A percentile compares a stretch with the other conserved stretches of the same genome.
These are phyloP conservation scores for Cephus rjabovi DNA, from an alignment of 2,888 invertebrate species.

Conservation along the genomic window DNA sequence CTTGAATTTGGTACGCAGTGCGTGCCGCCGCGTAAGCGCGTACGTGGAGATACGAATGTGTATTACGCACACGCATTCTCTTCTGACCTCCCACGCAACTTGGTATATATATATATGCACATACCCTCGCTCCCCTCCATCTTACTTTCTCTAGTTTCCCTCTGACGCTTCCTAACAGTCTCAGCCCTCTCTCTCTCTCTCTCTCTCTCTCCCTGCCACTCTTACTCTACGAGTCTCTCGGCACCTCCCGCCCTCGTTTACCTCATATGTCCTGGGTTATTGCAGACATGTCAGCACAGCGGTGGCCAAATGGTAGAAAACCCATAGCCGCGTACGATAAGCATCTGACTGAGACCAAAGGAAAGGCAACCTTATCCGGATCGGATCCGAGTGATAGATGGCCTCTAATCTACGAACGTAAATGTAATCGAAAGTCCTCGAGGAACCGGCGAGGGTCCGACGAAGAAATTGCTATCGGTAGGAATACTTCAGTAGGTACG, in stretches of 20 bases:
- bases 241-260: conserved; percentile 28
- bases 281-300: conserved; percentile 29
- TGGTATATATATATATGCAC: neutral
- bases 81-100: neutral
- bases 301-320: conserved; percentile 24
- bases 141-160: conserved; percentile 5
- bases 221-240: neutral
- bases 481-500: too few species aligned
- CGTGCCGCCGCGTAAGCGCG: neutral
- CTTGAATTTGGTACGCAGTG: neutral
- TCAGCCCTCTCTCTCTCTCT: neutral
- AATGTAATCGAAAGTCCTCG: conserved; percentile 22
- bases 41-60: neutral
- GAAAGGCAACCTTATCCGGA: conserved; percentile 47
- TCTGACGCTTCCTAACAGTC: neutral
- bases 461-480: conserved; percentile 16
- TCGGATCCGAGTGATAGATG: conserved; percentile 59
- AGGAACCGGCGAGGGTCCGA: neutral
- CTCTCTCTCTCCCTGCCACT: conserved; percentile 5
- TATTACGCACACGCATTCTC: neutral
- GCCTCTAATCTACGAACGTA: conserved; percentile 45
- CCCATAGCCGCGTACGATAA: conserved; percentile 40
- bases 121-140: conserved; percentile 1
- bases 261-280: conserved; percentile 25
- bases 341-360: conserved; percentile 41